These are phyloP conservation scores for Lymantria dispar DNA, from an alignment of 2,888 invertebrate genomes.

Conservation along the genomic window DNA sequence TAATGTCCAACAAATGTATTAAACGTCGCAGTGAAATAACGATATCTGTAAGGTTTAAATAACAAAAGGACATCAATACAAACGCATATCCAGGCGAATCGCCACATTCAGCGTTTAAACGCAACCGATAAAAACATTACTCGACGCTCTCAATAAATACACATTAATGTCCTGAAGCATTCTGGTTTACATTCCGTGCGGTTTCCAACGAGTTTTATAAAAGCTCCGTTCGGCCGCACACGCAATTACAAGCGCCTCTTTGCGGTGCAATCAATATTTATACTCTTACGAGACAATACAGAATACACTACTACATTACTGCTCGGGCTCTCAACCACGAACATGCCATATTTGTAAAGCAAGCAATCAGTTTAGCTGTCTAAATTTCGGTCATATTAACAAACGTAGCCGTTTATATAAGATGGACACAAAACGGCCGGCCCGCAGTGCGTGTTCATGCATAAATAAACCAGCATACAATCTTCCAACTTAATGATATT, in stretches of 20 bases:
- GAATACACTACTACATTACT: constrained; percentile 59
- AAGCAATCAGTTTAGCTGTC: constrained; percentile 46
- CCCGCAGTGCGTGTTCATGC: constrained; percentile 41
- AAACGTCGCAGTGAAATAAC: constrained; percentile 32
- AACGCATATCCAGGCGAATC: constrained; percentile 57
- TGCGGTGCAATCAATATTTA: constrained; percentile 76
- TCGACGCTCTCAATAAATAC: constrained; percentile 79
- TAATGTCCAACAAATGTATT: constrained; percentile 25
- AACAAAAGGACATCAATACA: constrained; percentile 42
- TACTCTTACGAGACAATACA: constrained; percentile 63
- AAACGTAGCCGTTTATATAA: constrained; percentile 43
- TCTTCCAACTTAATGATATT: constrained; percentile 65
- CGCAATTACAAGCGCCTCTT: constrained; percentile 79
- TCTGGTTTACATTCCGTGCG: constrained; percentile 81
- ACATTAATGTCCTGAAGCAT: constrained; percentile 79
- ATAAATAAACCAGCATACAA: constrained; percentile 60
- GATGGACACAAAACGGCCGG: constrained; percentile 42
- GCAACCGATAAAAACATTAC: constrained; percentile 79
- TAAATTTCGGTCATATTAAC: constrained; percentile 36
- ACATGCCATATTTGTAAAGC: constrained; percentile 33
- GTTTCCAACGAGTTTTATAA: constrained; percentile 80
- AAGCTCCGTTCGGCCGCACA: constrained; percentile 75
- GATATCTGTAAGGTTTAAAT: constrained; percentile 35
- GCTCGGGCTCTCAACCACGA: constrained; percentile 34
- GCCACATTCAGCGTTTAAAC: constrained; percentile 57